Evolutionary conservation across 2,888 invertebrate genomes (phyloP).

Genomic region (Trimorus sp.): DNA sequence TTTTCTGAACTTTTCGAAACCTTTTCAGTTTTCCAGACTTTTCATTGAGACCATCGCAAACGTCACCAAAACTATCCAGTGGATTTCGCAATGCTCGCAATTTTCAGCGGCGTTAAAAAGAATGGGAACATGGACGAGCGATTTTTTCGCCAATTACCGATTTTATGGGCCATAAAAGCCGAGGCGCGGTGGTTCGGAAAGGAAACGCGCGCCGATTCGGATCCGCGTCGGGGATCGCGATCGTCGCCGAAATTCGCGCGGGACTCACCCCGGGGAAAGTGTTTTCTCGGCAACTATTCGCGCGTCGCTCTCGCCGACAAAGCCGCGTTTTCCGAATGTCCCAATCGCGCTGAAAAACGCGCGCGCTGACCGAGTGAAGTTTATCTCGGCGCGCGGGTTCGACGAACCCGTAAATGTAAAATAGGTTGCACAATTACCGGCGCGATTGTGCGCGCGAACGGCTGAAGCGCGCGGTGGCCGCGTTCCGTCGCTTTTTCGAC

Average conservation of each 20-base stretch:
- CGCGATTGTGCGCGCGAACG: slow-evolving; percentile 37
- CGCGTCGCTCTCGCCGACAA: not conserved
- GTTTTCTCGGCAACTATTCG: slow-evolving; percentile 24
- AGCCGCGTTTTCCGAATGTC: slow-evolving; percentile 26
- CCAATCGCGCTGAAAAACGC: slow-evolving; percentile 46
- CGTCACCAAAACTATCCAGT: too few species aligned
- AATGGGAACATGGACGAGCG: slow-evolving; percentile 54
- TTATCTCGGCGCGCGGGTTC: slow-evolving; percentile 50
- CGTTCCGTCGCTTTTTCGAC: slow-evolving; percentile 52
- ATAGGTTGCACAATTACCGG: slow-evolving; percentile 60
- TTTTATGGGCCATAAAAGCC: slow-evolving; percentile 58
- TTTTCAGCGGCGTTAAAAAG: slow-evolving; percentile 52
- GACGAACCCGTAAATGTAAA: slow-evolving; percentile 59
- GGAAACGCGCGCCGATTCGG: slow-evolving; percentile 23
- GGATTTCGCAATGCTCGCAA: slow-evolving; percentile 8
- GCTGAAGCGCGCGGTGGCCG: slow-evolving; percentile 2
- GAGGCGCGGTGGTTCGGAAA: too few species aligned
- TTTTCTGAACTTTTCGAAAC: too few species aligned
- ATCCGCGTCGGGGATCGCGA: too few species aligned
- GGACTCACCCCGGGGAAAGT: slow-evolving; percentile 30
- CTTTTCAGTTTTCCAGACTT: too few species aligned
- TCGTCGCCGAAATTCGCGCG: not conserved
- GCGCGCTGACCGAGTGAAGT: slow-evolving; percentile 56
- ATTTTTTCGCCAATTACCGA: slow-evolving; percentile 54
- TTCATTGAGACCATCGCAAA: too few species aligned